Base-by-base conservation (phyloP, 2,888 invertebrate genomes). In the Lasioglossum morio region DNA sequence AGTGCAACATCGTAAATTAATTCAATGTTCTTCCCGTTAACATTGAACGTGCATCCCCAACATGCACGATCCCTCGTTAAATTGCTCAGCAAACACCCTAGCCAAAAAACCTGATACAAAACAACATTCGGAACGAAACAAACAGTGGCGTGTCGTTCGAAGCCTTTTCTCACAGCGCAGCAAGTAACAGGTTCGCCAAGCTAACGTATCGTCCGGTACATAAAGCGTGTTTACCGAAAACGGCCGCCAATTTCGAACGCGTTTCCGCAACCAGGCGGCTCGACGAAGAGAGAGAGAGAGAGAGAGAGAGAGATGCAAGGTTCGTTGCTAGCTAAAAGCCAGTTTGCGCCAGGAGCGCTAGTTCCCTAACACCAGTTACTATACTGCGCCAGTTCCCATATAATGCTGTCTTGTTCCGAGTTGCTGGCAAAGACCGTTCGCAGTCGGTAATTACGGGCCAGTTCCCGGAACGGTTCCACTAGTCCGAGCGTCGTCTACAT, bases 391-490 rank as follows among this genome's bases (percentile, higher is more conserved):
- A 72, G 53, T 63, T 46, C 43, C 75, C 75, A 46, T 84, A 76
- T 66, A 69, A 79, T 72, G 79, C 84, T 79, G 78, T 76, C 79
- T 85, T 85, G 85, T 84, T 69, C 72, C 84, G 72, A 85, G 85
- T 85, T 79, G 75, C 79, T 72, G 40, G 75, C 75, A 84, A 72
- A 84, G 84, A 84, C 79, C 79, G 78, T 63, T 84, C 78, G 73
- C 43, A 84, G 85, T 57, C 84, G 75, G 85, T 85, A 85, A 85
- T 85, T 85, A 85, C 85, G 46, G 75, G 75, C 79, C 75, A 77
- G 79, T 84, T 85, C 84, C 79, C 84, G 84, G 79, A 84, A 85
- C 84, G 75, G 85, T 85, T 85, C 79, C 84, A 75, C 78, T 72
- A 74, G 84, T 75, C 46, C 60, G 53, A 48, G n/a, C 70, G 16